Percentiles rank a stretch among this genome's conserved stretches.
Conservation (phyloP, 2,113 vertebrate genomes). For the Apus apus region DNA sequence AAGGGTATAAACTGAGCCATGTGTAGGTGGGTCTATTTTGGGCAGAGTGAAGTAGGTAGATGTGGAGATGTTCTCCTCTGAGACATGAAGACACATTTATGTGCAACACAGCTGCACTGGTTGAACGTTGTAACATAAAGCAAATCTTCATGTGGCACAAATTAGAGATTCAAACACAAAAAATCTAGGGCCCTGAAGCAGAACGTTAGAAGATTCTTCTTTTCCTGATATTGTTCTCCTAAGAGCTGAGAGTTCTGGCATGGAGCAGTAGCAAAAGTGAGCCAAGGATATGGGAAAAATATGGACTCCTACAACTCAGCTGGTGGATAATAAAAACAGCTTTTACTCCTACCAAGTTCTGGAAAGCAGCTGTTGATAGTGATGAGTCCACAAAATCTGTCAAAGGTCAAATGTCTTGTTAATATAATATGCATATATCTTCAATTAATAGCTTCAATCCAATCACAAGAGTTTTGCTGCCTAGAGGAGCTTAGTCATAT, state of each 20-base stretch:
- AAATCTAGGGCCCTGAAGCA: neutral
- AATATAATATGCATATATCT: neutral
- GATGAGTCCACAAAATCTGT: neutral
- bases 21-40: neutral
- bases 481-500: neutral
- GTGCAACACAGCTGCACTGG: neutral
- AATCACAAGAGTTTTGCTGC: neutral
- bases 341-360: neutral
- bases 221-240: no score
- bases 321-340: neutral
- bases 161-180: neutral
- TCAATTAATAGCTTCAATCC: no score
- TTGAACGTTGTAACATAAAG: no score
- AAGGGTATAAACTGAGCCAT: neutral
- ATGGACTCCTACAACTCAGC: neutral
- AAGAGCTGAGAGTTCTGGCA: neutral
- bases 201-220: neutral
- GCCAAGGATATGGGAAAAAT: neutral
- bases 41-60: no score
- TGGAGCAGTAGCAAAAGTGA: neutral
- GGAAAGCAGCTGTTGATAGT: neutral
- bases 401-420: neutral
- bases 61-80: neutral
- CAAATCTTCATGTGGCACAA: neutral
- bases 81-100: neutral